A percentile compares a stretch with the other conserved stretches of the same genome.
Evolutionary conservation across 2,888 invertebrate species (phyloP).

Genomic region (Folsomia candida): DNA sequence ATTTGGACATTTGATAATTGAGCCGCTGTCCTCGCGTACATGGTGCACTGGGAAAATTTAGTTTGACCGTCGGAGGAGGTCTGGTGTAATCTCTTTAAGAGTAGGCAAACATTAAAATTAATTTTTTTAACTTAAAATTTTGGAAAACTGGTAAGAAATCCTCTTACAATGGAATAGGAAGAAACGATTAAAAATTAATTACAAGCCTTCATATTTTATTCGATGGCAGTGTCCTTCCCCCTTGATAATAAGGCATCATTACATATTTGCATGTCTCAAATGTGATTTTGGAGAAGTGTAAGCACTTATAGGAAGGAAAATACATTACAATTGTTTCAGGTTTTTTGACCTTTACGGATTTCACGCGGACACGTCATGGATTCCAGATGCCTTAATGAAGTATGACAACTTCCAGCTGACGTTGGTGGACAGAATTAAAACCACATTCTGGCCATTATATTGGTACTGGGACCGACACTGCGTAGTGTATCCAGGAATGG

Average conservation of each 20-base stretch:
- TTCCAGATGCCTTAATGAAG: slow-evolving; percentile 30
- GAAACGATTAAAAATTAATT: no score
- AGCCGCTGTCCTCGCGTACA: slow-evolving; percentile 28
- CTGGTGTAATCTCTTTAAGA: slow-evolving; percentile 21
- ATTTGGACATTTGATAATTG: slow-evolving; percentile 54
- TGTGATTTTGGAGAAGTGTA: no score
- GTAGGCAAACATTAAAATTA: no score
- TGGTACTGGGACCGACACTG: slow-evolving; percentile 10
- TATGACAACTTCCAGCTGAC: slow-evolving; percentile 23
- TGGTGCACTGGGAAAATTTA: slow-evolving; percentile 33
- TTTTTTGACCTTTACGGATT: slow-evolving; percentile 42
- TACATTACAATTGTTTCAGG: no score
- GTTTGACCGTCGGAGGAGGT: slow-evolving; percentile 22
- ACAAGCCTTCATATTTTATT: no score
- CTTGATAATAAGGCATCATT: no score
- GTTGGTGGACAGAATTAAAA: slow-evolving; percentile 29
- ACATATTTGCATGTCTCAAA: no score
- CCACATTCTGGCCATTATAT: slow-evolving; percentile 24
- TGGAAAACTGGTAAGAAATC: no score
- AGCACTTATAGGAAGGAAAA: no score
- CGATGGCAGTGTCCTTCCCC: slow-evolving; percentile 22
- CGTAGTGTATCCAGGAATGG: slow-evolving; percentile 18
- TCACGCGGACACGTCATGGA: slow-evolving; percentile 27
- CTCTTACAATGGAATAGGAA: slow-evolving; percentile 60
- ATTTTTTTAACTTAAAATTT: no score